These are phyloP conservation scores for Notothenia coriiceps DNA, from an alignment of 2,113 vertebrate species.

Conservation along the genomic window DNA sequence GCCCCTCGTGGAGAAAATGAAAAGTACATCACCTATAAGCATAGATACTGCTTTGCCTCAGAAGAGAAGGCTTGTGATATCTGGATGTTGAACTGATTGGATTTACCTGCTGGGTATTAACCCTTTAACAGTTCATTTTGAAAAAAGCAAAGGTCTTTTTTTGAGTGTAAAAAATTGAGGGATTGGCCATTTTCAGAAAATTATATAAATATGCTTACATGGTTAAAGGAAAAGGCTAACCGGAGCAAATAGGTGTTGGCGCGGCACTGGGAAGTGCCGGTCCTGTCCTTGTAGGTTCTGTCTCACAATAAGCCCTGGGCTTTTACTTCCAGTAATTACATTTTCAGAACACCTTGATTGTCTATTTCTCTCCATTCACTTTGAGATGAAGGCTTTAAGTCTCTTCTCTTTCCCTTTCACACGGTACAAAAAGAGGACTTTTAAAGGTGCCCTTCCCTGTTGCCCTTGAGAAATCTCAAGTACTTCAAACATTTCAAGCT, in stretches of 20 bases:
- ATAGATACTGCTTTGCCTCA: conserved; percentile 1
- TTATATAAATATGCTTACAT: conserved; percentile 10
- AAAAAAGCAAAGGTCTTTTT: neutral
- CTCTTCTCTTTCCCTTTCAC: conserved; percentile 56
- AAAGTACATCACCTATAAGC: conserved; percentile 6
- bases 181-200: neutral
- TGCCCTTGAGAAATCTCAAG: conserved; percentile 76
- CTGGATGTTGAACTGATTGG: conserved; percentile 33
- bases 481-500: conserved; percentile 74
- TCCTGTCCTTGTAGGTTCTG: conserved; percentile 54
- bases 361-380: conserved; percentile 74
- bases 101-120: conserved; percentile 32
- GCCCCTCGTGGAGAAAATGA: neutral
- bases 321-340: conserved; percentile 74
- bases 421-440: conserved; percentile 60
- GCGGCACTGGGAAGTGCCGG: conserved; percentile 14
- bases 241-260: conserved; percentile 33
- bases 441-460: conserved; percentile 70
- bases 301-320: conserved; percentile 61
- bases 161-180: neutral
- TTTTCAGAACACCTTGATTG: conserved; percentile 76
- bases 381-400: conserved; percentile 67
- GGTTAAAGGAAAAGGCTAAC: conserved; percentile 25
- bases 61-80: conserved; percentile 19
- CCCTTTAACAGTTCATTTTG: neutral